Base-by-base conservation (phyloP, 2,797 vertebrate genomes). In the Melanitta fusca region DNA sequence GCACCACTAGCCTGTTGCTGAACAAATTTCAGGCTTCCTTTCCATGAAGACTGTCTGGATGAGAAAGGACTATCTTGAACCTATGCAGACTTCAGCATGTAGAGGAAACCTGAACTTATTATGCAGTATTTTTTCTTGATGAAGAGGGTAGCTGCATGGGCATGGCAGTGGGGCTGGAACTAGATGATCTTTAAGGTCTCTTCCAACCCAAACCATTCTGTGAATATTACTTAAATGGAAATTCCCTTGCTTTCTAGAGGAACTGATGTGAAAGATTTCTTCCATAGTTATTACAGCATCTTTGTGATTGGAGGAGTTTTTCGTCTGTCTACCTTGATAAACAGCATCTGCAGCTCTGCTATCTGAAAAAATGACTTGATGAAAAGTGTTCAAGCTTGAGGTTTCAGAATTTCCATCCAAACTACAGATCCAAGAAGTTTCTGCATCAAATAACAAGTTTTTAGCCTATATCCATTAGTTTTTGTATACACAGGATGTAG, bases 401-500 rank as follows among this genome's bases (percentile, higher is more conserved):
- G 24, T 77, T 90, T 32, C 39, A 70, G 68, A 79, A 80, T 94
- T 86, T 74, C n/a, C 34, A 39, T 74, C 39, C 68, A 74, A 71
- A 69, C 15, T 47, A 32, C 41, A 47, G 34, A 74, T 77, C 45
- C 86, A 61, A 93, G 32, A 64, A 73, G 84, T 85, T 88, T 75
- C 53, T 89, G 36, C 11, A 10, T 15, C 54, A 18, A 25, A 58
- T 49, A 17, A 25, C 25, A 68, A 16, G 1, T 77, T 85, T 89
- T 89, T 90, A 80, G 19, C 20, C 34, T 64, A 17, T 36, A 95
- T n/a, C 24, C 9, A 2, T 89, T 78, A 43, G n/a, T 80, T 89
- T 89, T 61, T 54, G 47, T 38, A 78, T 22, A 41, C 17, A 87
- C 20, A 93, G 89, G 27, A 88, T 92, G 47, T 79, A 93, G 95